Evolutionary conservation across 2,797 vertebrate species (phyloP), one percentile per base, ranked within the genome.

Genomic region (Acanthornis magna): DNA sequence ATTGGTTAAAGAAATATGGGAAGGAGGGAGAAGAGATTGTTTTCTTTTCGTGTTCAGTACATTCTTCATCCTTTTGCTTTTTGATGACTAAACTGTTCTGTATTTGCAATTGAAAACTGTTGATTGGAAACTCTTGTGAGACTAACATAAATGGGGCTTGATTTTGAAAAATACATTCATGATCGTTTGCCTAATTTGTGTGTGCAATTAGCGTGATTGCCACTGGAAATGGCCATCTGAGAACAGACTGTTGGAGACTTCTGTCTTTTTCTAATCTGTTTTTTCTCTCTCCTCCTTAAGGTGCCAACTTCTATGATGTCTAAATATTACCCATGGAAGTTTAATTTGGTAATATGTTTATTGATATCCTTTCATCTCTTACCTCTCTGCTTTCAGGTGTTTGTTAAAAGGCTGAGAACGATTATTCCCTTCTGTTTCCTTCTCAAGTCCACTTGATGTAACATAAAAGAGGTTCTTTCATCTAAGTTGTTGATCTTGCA

Each of bases 21-120:
- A 74, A 77, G 83, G 71, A 89, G 30, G 66, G 50, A 50, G 70
- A 80, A 76, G 76, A 92, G 79, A 81, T 70, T 68, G 57, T 88
- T 91, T 78, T 72, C 34, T 16, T 57, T 80, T 76, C 3, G 0
- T 65, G 38, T 67, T 91, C 51, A 16, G 8, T 55, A 53, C 73
- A 58, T 74, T 95, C 83, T 82, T 86, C 10, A 0, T 89, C 38
- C 55, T 83, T 85, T 50, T 74, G 43, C 78, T 93, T 96, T 94
- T 89, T 96, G 96, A 96, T 97, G 96, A 97, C 92, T 96, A 68
- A 95, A 79, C 91, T 72, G 70, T 94, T 96, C 89, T 86, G 72
- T 79, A 89, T 93, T 93, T 93, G 85, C 61, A 67, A 67, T 45
- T 88, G 87, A 94, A 81, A 94, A 85, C 88, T 83, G 93, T 95